phyloP scores from a whole-genome alignment of 2,797 vertebrate genomes.

The Phoebastria nigripes region DNA sequence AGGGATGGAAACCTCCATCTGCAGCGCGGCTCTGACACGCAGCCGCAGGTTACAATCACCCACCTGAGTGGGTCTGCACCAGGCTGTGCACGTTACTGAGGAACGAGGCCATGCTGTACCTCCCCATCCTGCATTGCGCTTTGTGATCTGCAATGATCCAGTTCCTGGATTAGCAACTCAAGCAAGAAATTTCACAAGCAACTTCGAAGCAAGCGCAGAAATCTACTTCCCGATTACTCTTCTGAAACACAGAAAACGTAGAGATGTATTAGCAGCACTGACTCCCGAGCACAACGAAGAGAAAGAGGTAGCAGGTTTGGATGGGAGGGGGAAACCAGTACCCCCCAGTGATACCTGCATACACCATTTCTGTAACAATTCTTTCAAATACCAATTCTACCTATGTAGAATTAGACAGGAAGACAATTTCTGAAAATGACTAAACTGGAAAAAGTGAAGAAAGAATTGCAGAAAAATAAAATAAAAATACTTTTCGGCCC shows the following conservation, averaged over 20 bases:
- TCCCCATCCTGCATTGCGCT: not conserved
- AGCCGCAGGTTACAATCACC: not conserved
- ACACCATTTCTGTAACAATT: not conserved
- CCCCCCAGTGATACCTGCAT: not conserved
- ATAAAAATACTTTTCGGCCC: not conserved
- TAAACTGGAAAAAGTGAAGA: not conserved
- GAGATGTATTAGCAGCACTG: not conserved
- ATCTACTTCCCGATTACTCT: not conserved
- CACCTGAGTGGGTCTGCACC: accelerated
- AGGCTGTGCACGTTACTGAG: accelerated
- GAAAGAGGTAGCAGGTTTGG: not conserved
- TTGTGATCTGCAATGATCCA: accelerated
- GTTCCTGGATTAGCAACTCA: not conserved
- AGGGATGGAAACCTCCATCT: not conserved
- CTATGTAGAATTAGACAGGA: not conserved
- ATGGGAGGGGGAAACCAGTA: not conserved
- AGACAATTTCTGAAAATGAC: not conserved
- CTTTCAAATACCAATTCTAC: not conserved
- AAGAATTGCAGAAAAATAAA: not conserved
- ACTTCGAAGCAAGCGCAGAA: not conserved
- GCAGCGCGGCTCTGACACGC: accelerated
- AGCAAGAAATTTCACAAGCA: not conserved
- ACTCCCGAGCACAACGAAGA: not conserved
- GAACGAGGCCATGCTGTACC: accelerated
- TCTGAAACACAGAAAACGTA: not conserved